These are phyloP conservation scores for Salvator merianae DNA, from an alignment of 2,113 vertebrate genomes.

Conservation along the genomic window DNA sequence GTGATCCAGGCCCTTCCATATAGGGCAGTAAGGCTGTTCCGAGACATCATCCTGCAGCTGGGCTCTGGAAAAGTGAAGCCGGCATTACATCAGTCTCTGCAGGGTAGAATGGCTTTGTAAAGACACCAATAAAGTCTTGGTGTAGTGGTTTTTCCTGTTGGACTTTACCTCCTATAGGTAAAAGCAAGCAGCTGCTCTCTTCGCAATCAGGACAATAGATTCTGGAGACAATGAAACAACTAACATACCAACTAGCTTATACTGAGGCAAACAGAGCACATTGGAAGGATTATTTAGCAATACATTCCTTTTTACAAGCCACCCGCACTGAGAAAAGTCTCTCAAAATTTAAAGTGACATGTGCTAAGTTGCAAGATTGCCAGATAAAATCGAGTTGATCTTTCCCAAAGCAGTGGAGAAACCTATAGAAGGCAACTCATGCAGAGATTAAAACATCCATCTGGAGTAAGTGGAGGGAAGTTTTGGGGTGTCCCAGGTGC, in stretches of 20 bases:
- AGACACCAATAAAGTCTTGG: neutral
- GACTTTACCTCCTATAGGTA: neutral
- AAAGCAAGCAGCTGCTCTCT: constrained; percentile 12
- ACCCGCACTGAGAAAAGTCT: neutral
- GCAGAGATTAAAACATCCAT: constrained; percentile 65
- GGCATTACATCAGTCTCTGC: neutral
- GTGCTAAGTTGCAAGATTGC: constrained; percentile 71
- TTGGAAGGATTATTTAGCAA: neutral
- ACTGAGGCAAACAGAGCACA: constrained; percentile 13
- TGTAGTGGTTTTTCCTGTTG: neutral
- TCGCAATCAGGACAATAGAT: neutral
- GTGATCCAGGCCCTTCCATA: constrained; percentile 2
- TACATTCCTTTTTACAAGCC: constrained; percentile 53
- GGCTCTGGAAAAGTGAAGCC: neutral
- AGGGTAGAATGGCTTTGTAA: neutral
- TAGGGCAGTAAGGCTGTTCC: constrained; percentile 8
- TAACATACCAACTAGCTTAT: neutral
- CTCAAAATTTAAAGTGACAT: constrained; percentile 69
- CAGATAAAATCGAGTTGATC: constrained; percentile 69
- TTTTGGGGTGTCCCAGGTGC: constrained; percentile 44
- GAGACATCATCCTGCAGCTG: neutral
- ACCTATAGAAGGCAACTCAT: constrained; percentile 33
- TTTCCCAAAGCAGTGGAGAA: constrained; percentile 48
- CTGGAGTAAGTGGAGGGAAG: constrained; percentile 41
- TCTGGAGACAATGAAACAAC: neutral